A percentile compares a stretch with the other conserved stretches of the same genome.
Evolutionary conservation across 2,888 invertebrate species (phyloP).

Genomic region (Diploptera punctata): DNA sequence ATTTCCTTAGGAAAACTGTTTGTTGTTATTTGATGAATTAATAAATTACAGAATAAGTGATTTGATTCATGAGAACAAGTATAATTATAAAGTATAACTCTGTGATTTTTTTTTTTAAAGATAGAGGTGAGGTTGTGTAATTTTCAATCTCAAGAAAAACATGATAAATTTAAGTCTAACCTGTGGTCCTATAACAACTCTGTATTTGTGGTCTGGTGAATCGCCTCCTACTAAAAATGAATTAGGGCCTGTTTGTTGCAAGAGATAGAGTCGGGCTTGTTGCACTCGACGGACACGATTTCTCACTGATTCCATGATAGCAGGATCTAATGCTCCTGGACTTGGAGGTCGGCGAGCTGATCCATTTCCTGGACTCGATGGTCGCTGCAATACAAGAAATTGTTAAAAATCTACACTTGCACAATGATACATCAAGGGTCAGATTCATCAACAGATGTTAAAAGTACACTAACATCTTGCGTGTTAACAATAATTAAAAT

Average conservation of each 20-base stretch:
- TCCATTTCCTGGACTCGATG: slow-evolving; percentile 34
- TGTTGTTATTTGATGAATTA: no score
- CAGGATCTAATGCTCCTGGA: slow-evolving; percentile 40
- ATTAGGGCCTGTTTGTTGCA: slow-evolving; percentile 57
- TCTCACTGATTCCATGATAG: slow-evolving; percentile 44
- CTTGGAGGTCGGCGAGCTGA: slow-evolving; percentile 36
- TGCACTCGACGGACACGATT: slow-evolving; percentile 48
- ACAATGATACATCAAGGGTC: no score
- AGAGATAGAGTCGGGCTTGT: slow-evolving; percentile 54
- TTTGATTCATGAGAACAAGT: no score
- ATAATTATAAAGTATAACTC: no score
- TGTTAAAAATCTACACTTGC: no score
- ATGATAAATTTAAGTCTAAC: no score
- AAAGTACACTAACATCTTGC: not conserved
- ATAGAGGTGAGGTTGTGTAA: no score
- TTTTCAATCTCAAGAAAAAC: no score
- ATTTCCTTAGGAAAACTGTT: no score
- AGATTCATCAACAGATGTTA: not conserved
- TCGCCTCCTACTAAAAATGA: slow-evolving; percentile 56
- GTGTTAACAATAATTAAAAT: not conserved
- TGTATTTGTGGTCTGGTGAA: slow-evolving; percentile 55
- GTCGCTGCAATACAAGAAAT: slow-evolving; percentile 19
- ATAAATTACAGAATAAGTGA: no score
- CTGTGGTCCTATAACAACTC: slow-evolving; percentile 57
- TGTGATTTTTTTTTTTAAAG: no score